phyloP scores from a whole-genome alignment of 2,113 vertebrate genomes.

The Dromiciops gliroides region DNA sequence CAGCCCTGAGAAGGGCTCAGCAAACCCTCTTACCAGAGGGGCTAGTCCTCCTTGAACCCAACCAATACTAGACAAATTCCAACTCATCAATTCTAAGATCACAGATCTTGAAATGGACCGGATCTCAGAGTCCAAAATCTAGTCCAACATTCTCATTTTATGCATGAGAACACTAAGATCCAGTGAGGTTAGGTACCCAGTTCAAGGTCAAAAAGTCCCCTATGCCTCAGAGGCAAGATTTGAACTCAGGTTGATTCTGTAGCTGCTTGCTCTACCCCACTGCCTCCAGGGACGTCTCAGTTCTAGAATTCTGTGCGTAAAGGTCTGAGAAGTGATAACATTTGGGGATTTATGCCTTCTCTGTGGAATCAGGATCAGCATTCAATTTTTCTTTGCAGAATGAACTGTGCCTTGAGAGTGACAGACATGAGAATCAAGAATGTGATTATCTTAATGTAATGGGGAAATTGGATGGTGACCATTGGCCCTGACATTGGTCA shows the following conservation, averaged over 20 bases:
- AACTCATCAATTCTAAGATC: not conserved
- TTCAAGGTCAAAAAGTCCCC: not conserved
- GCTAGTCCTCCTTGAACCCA: too few species aligned
- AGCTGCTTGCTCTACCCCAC: not conserved
- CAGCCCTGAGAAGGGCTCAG: too few species aligned
- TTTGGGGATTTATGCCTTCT: not conserved
- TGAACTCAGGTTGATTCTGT: not conserved
- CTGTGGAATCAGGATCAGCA: not conserved
- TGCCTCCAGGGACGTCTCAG: not conserved
- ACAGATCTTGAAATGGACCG: not conserved
- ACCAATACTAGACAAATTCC: not conserved
- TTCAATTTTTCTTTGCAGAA: not conserved
- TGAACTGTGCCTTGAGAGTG: not conserved
- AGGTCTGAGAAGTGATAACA: not conserved
- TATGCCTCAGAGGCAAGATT: not conserved
- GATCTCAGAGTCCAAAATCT: not conserved
- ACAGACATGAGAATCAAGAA: not conserved
- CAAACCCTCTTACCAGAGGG: too few species aligned
- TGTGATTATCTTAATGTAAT: not conserved
- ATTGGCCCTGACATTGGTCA: not conserved
- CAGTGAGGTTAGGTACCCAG: not conserved
- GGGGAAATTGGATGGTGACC: not conserved
- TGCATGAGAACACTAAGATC: not conserved
- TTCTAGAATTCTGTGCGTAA: not conserved
- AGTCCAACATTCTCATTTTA: constrained; percentile 12